These are phyloP conservation scores for Nasonia oneida DNA, from an alignment of 2,888 invertebrate species.

Conservation along the genomic window DNA sequence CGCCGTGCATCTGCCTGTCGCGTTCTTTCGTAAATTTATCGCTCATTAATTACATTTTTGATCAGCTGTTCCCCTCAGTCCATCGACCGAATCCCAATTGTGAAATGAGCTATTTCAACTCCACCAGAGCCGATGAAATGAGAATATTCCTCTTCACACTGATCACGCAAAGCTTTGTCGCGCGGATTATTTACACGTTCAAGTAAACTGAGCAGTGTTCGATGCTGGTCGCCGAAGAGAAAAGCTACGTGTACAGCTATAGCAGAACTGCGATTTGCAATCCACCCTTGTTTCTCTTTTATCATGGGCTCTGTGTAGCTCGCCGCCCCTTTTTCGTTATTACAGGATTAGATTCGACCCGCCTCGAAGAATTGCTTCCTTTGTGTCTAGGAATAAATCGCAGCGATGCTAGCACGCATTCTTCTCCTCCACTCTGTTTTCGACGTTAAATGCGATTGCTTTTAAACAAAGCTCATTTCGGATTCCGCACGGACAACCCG, in stretches of 20 bases:
- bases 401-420: neutral
- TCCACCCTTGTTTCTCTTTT: slow-evolving; percentile 44
- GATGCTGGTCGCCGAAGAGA: neutral
- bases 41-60: neutral
- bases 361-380: slow-evolving; percentile 58
- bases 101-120: neutral
- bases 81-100: neutral
- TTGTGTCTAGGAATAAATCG: slow-evolving; percentile 56
- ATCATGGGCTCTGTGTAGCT: slow-evolving; percentile 50
- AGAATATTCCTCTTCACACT: neutral
- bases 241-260: neutral
- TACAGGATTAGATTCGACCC: slow-evolving; percentile 60
- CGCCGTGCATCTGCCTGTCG: too few species aligned
- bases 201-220: slow-evolving; percentile 47
- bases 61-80: neutral
- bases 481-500: slow-evolving; percentile 54
- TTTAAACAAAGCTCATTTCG: slow-evolving; percentile 62
- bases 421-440: slow-evolving; percentile 45
- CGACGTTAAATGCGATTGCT: slow-evolving; percentile 62
- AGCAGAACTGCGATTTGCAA: neutral
- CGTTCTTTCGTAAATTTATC: neutral
- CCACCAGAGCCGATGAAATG: slow-evolving; percentile 29
- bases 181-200: slow-evolving; percentile 53
- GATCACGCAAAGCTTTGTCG: neutral
- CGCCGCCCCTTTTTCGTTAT: slow-evolving; percentile 53